phyloP scores from a whole-genome alignment of 2,797 vertebrate genomes.

The Characodon lateralis region DNA sequence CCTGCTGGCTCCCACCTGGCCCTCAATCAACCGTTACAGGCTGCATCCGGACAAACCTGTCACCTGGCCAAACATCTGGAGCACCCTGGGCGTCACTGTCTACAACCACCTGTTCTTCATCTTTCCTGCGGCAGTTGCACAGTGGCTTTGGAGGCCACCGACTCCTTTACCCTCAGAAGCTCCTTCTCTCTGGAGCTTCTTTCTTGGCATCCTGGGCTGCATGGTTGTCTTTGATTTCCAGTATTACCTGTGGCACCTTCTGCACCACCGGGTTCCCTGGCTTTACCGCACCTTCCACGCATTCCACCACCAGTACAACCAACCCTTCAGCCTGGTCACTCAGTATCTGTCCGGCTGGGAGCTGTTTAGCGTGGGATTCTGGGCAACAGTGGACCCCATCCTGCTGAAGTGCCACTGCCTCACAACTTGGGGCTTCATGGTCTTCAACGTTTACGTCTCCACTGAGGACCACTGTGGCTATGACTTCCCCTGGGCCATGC shows the following conservation, averaged over 20 bases:
- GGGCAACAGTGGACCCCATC: slow-evolving; percentile 83
- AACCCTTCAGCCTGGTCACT: slow-evolving; percentile 84
- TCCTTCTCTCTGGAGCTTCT: slow-evolving; percentile 77
- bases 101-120: slow-evolving; percentile 85
- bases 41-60: slow-evolving; percentile 78
- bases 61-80: slow-evolving; percentile 77
- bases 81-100: slow-evolving; percentile 76
- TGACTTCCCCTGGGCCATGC: slow-evolving; percentile 84
- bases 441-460: slow-evolving; percentile 84
- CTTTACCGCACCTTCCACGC: slow-evolving; percentile 85
- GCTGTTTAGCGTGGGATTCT: slow-evolving; percentile 83
- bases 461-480: slow-evolving; percentile 86
- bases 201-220: slow-evolving; percentile 82
- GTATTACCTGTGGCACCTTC: slow-evolving; percentile 85
- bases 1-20: slow-evolving; percentile 80
- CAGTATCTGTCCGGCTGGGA: slow-evolving; percentile 86
- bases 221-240: slow-evolving; percentile 85
- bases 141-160: slow-evolving; percentile 84
- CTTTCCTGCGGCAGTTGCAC: slow-evolving; percentile 80
- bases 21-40: slow-evolving; percentile 78
- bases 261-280: slow-evolving; percentile 84
- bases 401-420: slow-evolving; percentile 85
- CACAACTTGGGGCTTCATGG: slow-evolving; percentile 85
- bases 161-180: slow-evolving; percentile 77
- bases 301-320: slow-evolving; percentile 83